A percentile compares a stretch with the other conserved stretches of the same genome.
phyloP scores from a whole-genome alignment of 2,113 vertebrate genomes.

The Plestiodon gilberti region DNA sequence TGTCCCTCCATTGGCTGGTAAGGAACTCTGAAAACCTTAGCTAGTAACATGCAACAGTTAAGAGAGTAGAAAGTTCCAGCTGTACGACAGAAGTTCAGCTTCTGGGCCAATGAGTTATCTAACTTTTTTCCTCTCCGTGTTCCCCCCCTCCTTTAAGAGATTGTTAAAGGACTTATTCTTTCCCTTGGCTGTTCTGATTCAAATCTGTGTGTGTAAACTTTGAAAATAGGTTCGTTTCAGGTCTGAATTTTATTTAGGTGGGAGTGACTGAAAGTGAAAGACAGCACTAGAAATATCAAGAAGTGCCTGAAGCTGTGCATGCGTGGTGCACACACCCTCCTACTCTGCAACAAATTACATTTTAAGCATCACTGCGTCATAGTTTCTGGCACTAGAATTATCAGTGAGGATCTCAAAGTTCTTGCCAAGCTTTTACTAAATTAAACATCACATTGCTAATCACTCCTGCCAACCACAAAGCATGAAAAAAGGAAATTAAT shows the following conservation, averaged over 20 bases:
- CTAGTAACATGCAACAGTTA: neutral
- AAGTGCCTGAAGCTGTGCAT: slow-evolving; percentile 12
- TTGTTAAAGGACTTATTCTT: neutral
- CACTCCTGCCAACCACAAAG: no score
- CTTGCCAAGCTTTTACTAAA: neutral
- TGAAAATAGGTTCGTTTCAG: slow-evolving; percentile 11
- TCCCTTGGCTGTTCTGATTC: neutral
- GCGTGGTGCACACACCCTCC: neutral
- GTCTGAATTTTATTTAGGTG: slow-evolving; percentile 23
- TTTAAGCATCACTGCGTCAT: neutral
- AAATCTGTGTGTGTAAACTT: slow-evolving; percentile 11
- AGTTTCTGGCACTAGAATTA: neutral
- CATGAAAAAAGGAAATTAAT: slow-evolving; percentile 1
- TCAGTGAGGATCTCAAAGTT: slow-evolving; percentile 2
- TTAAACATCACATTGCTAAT: slow-evolving; percentile 13
- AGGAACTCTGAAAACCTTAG: neutral
- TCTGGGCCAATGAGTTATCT: neutral
- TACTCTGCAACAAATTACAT: neutral
- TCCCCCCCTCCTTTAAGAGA: neutral
- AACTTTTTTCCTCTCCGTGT: slow-evolving; percentile 11
- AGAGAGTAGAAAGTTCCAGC: neutral
- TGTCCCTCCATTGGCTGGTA: neutral
- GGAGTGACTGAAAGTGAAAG: slow-evolving; percentile 24
- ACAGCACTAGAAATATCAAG: neutral
- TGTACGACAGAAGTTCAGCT: neutral